A percentile compares a stretch with the other conserved stretches of the same genome.
Evolutionary conservation across 2,797 vertebrate species (phyloP).

Genomic region (Aulostomus chinensis): DNA sequence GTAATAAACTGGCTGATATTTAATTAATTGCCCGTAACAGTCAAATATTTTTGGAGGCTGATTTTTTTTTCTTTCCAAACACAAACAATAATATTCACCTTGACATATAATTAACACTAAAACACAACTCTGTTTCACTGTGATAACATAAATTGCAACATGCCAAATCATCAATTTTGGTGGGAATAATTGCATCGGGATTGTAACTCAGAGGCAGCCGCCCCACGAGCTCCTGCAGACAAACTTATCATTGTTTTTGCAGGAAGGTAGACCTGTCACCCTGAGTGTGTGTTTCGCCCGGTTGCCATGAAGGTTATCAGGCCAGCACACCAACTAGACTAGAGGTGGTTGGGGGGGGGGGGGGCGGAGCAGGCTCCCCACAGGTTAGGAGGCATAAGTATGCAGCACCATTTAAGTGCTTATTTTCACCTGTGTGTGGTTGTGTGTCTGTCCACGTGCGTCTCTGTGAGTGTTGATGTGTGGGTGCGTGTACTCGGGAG

Average conservation of each 20-base stretch:
- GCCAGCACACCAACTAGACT: constrained; percentile 52
- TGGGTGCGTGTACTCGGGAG: constrained; percentile 24
- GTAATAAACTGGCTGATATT: no score
- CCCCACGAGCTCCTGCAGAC: no score
- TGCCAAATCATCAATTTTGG: no score
- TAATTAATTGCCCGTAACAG: no score
- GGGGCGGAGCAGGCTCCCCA: constrained; percentile 54
- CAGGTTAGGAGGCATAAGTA: constrained; percentile 71
- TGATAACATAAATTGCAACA: no score
- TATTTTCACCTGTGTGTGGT: constrained; percentile 44
- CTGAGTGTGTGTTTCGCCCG: constrained; percentile 58
- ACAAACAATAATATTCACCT: no score
- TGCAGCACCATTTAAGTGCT: constrained; percentile 54
- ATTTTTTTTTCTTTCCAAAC: no score
- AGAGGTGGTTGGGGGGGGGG: constrained; percentile 39
- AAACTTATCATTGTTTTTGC: constrained; percentile 68
- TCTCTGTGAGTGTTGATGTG: constrained; percentile 17
- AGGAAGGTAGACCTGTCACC: constrained; percentile 56
- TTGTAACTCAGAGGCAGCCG: no score
- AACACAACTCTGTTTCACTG: no score
- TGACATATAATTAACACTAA: no score
- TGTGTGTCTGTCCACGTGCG: constrained; percentile 8
- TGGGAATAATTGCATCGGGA: no score
- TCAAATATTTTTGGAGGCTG: no score
- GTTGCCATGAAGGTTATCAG: constrained; percentile 78